Conservation (phyloP, 2,113 vertebrate genomes). For the Nanorana parkeri region DNA sequence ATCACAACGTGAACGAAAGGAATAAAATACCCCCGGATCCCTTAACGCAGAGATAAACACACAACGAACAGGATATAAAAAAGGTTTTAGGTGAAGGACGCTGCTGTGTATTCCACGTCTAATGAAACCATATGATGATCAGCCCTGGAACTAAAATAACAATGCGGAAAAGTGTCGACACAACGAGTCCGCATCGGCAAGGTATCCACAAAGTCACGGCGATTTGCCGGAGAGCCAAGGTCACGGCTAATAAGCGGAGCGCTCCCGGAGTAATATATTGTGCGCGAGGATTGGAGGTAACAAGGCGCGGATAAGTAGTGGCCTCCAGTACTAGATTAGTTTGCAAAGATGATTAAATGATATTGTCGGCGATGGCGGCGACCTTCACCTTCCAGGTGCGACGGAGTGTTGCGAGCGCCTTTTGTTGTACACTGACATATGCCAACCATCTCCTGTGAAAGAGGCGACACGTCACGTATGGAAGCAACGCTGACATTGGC, state of each 20-base stretch:
- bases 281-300: constrained; percentile 54
- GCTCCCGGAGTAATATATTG: constrained; percentile 33
- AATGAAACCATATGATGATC: too few species aligned
- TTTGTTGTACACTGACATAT: constrained; percentile 53
- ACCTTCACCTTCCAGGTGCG: constrained; percentile 62
- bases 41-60: too few species aligned
- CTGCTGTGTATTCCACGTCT: too few species aligned
- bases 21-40: too few species aligned
- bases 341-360: constrained; percentile 68
- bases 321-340: constrained; percentile 60
- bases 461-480: background rate
- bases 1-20: too few species aligned
- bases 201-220: background rate
- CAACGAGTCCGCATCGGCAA: background rate
- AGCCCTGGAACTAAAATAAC: background rate
- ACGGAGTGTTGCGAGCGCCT: constrained; percentile 43
- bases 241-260: constrained; percentile 9
- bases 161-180: background rate
- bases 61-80: too few species aligned
- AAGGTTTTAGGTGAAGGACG: too few species aligned
- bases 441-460: constrained; percentile 33
- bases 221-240: background rate
- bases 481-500: too few species aligned
- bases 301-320: constrained; percentile 63
- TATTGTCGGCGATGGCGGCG: constrained; percentile 59